Evolutionary conservation across 2,888 invertebrate species (phyloP).

Genomic region (Hirudinaria manillensis): DNA sequence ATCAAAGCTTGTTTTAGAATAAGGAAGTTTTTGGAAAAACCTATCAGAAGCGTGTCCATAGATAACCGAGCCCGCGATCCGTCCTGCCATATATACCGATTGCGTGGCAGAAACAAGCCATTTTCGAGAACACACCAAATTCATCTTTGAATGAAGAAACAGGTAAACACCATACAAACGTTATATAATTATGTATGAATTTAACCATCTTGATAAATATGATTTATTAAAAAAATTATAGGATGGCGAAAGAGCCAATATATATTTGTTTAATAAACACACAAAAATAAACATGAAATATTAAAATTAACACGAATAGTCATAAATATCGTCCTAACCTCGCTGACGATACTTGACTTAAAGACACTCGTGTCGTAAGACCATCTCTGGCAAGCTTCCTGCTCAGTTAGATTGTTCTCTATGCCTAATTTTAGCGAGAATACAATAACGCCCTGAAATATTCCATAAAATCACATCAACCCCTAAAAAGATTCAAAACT

Average conservation of each 20-base stretch:
- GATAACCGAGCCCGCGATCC: slow-evolving; percentile 29
- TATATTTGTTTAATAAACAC: too few relatives aligned
- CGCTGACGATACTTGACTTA: slow-evolving; percentile 31
- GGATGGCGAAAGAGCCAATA: too few relatives aligned
- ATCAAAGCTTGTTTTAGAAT: too few relatives aligned
- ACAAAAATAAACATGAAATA: too few relatives aligned
- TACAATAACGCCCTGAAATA: not conserved
- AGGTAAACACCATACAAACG: too few relatives aligned
- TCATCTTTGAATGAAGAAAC: slow-evolving; percentile 23
- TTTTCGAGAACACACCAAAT: slow-evolving; percentile 31
- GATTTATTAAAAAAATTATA: too few relatives aligned
- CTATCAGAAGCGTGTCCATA: slow-evolving; percentile 35
- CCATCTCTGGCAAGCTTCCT: slow-evolving; percentile 23
- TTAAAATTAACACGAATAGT: too few relatives aligned
- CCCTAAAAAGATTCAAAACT: not conserved
- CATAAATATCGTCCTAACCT: slow-evolving; percentile 27
- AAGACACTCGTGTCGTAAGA: slow-evolving; percentile 27
- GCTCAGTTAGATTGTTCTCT: not conserved
- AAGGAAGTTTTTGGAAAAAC: not conserved
- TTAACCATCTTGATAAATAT: too few relatives aligned
- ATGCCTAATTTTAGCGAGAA: not conserved
- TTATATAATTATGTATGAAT: too few relatives aligned
- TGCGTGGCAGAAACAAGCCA: slow-evolving; percentile 33
- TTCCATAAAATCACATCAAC: not conserved
- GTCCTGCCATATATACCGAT: slow-evolving; percentile 34